Conservation (phyloP, 2,888 invertebrate species). For the Drosophila rubida region DNA sequence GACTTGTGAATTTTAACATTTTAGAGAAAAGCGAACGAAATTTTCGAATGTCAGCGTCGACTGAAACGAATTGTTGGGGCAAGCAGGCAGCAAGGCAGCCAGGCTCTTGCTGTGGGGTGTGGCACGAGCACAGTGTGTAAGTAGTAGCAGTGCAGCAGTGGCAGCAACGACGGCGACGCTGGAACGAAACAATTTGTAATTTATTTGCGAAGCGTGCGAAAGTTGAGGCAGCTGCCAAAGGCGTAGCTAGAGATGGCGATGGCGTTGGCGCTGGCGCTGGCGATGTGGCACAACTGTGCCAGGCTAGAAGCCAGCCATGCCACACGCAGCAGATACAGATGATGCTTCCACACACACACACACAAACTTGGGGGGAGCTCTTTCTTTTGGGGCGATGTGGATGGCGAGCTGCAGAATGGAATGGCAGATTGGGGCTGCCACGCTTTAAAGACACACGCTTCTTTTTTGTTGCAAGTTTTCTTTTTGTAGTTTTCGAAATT, state of each 20-base stretch:
- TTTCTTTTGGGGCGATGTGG: background rate
- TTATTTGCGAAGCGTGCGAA: slow-evolving; percentile 81
- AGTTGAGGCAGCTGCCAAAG: slow-evolving; percentile 78
- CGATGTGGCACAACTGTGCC: slow-evolving; percentile 43
- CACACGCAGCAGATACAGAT: slow-evolving; percentile 44
- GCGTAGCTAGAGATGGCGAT: slow-evolving; percentile 64
- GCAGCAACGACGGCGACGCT: slow-evolving; percentile 35
- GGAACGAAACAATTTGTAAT: slow-evolving; percentile 83
- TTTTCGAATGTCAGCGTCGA: slow-evolving; percentile 73
- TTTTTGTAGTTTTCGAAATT: slow-evolving; percentile 47
- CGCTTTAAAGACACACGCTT: slow-evolving; percentile 41
- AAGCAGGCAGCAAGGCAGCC: background rate
- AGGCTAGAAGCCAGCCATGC: slow-evolving; percentile 25
- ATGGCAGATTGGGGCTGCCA: slow-evolving; percentile 3
- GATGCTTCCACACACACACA: slow-evolving; percentile 27
- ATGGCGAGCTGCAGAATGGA: background rate
- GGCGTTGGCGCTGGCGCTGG: slow-evolving; percentile 2
- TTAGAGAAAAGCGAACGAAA: slow-evolving; percentile 78
- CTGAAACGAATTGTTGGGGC: slow-evolving; percentile 69
- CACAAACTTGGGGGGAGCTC: slow-evolving; percentile 15
- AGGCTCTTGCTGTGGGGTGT: slow-evolving; percentile 12
- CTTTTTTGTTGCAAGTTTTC: background rate
- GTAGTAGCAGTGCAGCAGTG: slow-evolving; percentile 28
- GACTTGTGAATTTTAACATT: slow-evolving; percentile 81
- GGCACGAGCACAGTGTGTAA: slow-evolving; percentile 44